Evolutionary conservation across 2,113 vertebrate genomes (phyloP).

Genomic region (Eolophus roseicapilla): DNA sequence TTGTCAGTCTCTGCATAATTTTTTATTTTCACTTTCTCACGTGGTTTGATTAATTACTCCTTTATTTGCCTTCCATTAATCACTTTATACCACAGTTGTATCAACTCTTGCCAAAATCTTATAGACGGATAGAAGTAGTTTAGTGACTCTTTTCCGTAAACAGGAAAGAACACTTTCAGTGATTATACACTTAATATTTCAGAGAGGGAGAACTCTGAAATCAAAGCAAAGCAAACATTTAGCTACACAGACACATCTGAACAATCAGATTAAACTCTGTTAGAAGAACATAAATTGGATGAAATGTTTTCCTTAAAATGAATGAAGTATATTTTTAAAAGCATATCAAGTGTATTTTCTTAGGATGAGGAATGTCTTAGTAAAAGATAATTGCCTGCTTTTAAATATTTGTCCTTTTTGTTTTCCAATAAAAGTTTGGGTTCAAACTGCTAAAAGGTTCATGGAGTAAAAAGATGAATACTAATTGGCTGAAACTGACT

Average conservation of each 20-base stretch:
- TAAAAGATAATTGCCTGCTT: not conserved
- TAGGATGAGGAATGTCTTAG: not conserved
- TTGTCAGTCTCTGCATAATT: conserved; percentile 50
- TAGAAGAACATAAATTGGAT: not conserved
- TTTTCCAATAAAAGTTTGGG: not conserved
- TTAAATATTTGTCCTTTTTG: not conserved
- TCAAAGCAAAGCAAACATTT: conserved; percentile 29
- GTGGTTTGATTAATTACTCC: conserved; percentile 71
- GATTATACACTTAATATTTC: conserved; percentile 38
- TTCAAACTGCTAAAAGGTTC: not conserved
- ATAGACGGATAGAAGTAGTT: conserved; percentile 47
- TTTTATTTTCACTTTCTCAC: conserved; percentile 60
- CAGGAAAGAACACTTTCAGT: not conserved
- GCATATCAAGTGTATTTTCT: not conserved
- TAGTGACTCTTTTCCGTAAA: conserved; percentile 36
- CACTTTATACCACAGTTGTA: conserved; percentile 56
- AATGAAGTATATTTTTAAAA: not conserved
- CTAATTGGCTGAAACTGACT: not conserved
- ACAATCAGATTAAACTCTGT: not conserved
- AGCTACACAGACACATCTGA: not conserved
- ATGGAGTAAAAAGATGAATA: not conserved
- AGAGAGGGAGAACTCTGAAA: conserved; percentile 30
- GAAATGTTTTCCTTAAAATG: not conserved
- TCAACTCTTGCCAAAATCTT: conserved; percentile 59
- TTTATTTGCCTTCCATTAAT: conserved; percentile 76